A percentile compares a stretch with the other conserved stretches of the same genome.
phyloP scores from a whole-genome alignment of 2,113 vertebrate genomes.

The Orycteropus afer region DNA sequence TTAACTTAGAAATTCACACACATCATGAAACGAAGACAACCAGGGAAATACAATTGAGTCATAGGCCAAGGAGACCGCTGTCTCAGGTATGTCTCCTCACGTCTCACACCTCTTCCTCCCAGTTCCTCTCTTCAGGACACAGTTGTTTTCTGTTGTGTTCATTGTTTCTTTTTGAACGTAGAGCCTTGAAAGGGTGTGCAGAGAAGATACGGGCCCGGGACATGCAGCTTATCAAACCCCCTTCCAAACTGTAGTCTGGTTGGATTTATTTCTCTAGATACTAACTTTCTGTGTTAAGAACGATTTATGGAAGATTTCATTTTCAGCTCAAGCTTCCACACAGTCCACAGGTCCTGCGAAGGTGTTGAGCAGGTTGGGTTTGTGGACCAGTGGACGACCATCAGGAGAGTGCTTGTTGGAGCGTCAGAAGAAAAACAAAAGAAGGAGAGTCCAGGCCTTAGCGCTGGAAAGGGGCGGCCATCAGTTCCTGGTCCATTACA shows the following conservation, averaged over 20 bases:
- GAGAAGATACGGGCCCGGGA: fast-evolving
- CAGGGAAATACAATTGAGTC: background rate
- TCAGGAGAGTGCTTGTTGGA: background rate
- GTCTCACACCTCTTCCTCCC: background rate
- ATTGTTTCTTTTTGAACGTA: background rate
- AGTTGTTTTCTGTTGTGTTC: background rate
- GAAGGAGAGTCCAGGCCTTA: too few species aligned
- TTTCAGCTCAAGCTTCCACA: background rate
- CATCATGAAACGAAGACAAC: too few species aligned
- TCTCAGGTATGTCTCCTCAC: fast-evolving
- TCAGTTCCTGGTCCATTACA: too few species aligned
- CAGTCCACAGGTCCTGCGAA: fast-evolving
- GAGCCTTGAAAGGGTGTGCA: background rate
- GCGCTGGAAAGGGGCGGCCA: background rate
- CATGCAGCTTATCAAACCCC: background rate
- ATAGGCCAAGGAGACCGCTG: background rate
- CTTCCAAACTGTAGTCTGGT: background rate
- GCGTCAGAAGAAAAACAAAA: background rate
- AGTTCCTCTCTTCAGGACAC: background rate
- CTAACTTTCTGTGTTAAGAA: background rate
- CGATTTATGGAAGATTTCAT: background rate
- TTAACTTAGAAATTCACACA: background rate
- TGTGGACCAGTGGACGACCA: background rate
- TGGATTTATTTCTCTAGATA: background rate
- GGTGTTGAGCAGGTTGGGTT: fast-evolving